phyloP scores from a whole-genome alignment of 2,113 vertebrate genomes.

The Pycnonotus jocosus region DNA sequence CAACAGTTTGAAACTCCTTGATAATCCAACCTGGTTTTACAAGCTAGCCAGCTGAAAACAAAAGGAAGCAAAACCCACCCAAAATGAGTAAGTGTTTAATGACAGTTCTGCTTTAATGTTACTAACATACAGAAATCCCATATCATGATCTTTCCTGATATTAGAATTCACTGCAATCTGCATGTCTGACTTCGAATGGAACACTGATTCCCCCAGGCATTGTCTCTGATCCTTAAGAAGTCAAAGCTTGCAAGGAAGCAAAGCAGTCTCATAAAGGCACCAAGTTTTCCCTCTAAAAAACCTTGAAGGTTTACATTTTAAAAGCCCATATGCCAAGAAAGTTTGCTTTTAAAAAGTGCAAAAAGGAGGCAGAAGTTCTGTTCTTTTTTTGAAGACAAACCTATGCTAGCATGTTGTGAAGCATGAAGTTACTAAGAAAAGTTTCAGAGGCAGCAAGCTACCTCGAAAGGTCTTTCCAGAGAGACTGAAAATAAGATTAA shows the following conservation, averaged over 20 bases:
- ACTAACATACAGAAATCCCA: background rate
- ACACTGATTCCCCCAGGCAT: slow-evolving; percentile 1
- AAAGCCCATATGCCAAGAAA: background rate
- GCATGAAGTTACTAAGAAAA: background rate
- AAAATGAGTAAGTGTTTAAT: background rate
- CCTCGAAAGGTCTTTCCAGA: background rate
- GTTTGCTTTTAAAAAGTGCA: background rate
- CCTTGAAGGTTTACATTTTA: slow-evolving; percentile 7
- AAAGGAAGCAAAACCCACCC: background rate
- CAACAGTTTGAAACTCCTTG: background rate
- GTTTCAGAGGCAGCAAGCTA: background rate
- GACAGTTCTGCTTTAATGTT: background rate
- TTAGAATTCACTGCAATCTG: background rate
- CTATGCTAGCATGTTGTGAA: background rate
- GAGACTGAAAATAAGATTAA: background rate
- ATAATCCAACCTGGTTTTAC: background rate
- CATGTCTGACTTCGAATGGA: background rate
- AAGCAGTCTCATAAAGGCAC: background rate
- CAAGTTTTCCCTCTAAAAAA: background rate
- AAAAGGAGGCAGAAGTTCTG: background rate
- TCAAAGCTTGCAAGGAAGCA: background rate
- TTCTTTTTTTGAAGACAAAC: background rate
- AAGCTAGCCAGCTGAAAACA: background rate
- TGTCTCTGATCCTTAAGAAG: background rate
- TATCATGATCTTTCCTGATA: background rate